These are phyloP conservation scores for Mantis religiosa DNA, from an alignment of 2,888 invertebrate genomes.

Conservation along the genomic window DNA sequence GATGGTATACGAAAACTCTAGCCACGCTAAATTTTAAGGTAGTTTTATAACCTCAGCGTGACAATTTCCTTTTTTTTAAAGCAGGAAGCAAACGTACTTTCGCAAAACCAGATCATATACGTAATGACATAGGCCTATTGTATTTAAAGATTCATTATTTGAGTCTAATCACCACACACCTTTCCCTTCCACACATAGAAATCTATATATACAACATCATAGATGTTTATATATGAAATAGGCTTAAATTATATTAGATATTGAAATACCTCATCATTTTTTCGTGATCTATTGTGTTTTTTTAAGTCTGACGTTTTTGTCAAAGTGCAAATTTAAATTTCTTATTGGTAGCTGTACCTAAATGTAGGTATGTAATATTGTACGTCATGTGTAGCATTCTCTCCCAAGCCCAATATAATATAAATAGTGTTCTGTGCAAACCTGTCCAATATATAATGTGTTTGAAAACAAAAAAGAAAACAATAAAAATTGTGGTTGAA, in stretches of 20 bases:
- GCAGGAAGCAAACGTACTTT: background rate
- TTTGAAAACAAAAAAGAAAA: conserved; percentile 46
- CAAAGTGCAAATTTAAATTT: conserved; percentile 17
- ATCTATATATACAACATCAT: conserved; percentile 15
- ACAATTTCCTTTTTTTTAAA: background rate
- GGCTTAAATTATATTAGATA: conserved; percentile 20
- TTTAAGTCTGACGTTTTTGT: conserved; percentile 12
- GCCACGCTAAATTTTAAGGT: conserved; percentile 9
- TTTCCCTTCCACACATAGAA: conserved; percentile 3
- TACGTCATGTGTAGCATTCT: background rate
- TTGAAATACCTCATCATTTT: conserved; percentile 22
- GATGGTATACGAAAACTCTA: conserved; percentile 21
- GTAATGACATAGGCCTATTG: conserved; percentile 12
- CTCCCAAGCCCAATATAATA: conserved; percentile 22
- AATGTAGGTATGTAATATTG: background rate
- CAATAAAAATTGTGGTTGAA: conserved; percentile 45
- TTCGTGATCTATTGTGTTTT: conserved; percentile 18
- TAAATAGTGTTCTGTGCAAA: conserved; percentile 27
- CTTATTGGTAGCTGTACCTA: conserved; percentile 24
- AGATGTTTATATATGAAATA: conserved; percentile 16
- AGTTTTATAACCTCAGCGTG: conserved; percentile 2
- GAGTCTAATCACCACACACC: background rate
- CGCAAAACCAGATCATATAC: background rate
- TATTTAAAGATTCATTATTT: conserved; percentile 5
- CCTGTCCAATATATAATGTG: conserved; percentile 37